A percentile compares a stretch with the other conserved stretches of the same genome.
These are phyloP conservation scores for Cerastoderma edule DNA, from an alignment of 2,888 invertebrate genomes.

Conservation along the genomic window DNA sequence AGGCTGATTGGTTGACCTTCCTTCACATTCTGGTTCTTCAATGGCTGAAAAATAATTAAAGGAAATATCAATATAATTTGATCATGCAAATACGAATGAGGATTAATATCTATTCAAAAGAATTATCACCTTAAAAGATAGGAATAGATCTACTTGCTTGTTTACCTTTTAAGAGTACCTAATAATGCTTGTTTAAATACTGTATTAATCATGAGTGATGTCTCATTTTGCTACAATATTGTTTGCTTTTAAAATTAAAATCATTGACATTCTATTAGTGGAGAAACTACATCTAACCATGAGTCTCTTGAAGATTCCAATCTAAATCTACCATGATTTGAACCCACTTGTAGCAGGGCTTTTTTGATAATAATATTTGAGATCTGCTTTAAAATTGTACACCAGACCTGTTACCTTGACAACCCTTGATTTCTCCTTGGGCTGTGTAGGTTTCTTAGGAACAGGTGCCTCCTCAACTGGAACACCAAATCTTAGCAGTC, in stretches of 20 bases:
- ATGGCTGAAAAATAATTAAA: conserved; percentile 54
- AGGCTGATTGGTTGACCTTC: conserved; percentile 79
- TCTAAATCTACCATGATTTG: too few relatives aligned
- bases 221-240: too few relatives aligned
- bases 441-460: conserved; percentile 56
- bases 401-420: conserved; percentile 55
- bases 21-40: conserved; percentile 69
- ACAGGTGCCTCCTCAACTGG: conserved; percentile 60
- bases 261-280: too few relatives aligned
- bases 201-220: too few relatives aligned
- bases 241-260: too few relatives aligned
- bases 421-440: conserved; percentile 66
- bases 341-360: too few relatives aligned
- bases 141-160: too few relatives aligned
- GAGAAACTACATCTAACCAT: too few relatives aligned
- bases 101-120: background rate
- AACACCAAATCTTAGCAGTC: conserved; percentile 68
- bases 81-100: background rate
- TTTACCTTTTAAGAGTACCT: too few relatives aligned
- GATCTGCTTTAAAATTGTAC: background rate
- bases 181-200: too few relatives aligned
- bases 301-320: too few relatives aligned
- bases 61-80: background rate
- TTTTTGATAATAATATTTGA: background rate
- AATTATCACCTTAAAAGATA: background rate